Evolutionary conservation across 2,113 vertebrate species (phyloP).

Genomic region (Mus pahari): DNA sequence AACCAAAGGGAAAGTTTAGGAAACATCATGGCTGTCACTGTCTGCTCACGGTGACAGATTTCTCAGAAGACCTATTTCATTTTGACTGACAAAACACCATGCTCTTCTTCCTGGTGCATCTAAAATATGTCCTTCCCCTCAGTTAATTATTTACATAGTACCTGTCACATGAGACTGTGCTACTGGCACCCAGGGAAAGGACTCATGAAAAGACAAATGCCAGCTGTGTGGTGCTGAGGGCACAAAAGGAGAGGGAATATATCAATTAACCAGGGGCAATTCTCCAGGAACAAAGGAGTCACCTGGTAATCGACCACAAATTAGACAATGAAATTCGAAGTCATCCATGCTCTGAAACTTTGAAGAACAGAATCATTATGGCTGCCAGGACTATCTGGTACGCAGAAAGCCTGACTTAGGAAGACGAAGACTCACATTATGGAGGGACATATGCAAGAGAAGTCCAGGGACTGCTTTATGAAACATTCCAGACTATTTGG

Average conservation of each 20-base stretch:
- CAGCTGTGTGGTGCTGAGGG: neutral
- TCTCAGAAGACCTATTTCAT: neutral
- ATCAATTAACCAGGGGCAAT: neutral
- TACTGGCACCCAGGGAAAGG: neutral
- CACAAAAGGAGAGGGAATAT: neutral
- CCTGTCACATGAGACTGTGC: neutral
- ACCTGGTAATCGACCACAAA: neutral
- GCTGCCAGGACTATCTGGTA: neutral
- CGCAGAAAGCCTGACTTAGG: neutral
- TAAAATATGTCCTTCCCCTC: neutral
- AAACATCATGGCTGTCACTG: neutral
- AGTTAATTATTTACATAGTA: conserved; percentile 47
- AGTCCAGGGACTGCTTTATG: neutral
- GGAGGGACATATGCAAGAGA: neutral
- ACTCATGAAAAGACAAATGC: neutral
- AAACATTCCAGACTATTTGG: neutral
- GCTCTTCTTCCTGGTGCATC: neutral
- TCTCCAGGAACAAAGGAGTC: conserved; percentile 15
- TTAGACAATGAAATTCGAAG: neutral
- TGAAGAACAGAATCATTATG: neutral
- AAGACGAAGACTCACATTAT: neutral
- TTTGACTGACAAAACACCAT: neutral
- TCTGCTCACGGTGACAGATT: neutral
- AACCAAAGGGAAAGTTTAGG: neutral
- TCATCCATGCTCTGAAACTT: neutral